Percentiles rank a stretch among this genome's conserved stretches.
These are phyloP conservation scores for Luperina testacea DNA, from an alignment of 2,888 invertebrate genomes.

Conservation along the genomic window DNA sequence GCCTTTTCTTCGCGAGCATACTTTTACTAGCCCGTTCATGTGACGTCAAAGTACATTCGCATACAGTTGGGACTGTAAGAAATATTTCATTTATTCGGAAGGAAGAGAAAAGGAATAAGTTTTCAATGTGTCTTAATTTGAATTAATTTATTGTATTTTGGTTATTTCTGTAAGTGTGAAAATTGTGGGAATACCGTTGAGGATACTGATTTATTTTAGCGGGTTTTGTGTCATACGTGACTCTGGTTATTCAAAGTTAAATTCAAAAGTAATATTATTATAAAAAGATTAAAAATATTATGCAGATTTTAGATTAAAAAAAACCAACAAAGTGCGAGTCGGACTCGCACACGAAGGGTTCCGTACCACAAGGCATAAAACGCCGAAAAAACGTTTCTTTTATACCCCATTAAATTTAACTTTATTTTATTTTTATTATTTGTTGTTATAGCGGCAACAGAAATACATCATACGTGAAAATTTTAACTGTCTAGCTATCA, in stretches of 20 bases:
- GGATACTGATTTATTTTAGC: not conserved
- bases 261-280: not conserved
- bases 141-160: conserved; percentile 36
- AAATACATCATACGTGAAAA: no score
- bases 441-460: no score
- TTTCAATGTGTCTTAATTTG: conserved; percentile 37
- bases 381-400: no score
- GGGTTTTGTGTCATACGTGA: not conserved
- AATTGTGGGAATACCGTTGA: not conserved
- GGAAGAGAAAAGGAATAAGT: conserved; percentile 32
- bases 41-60: conserved; percentile 48
- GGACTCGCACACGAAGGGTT: no score
- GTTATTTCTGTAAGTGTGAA: not conserved
- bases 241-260: not conserved
- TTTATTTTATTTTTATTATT: no score
- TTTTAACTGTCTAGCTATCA: no score
- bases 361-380: no score
- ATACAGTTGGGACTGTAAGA: conserved; percentile 23
- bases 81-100: conserved; percentile 51
- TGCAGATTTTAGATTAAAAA: no score
- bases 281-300: not conserved
- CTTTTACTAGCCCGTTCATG: conserved; percentile 33
- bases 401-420: no score
- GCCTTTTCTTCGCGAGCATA: conserved; percentile 37
- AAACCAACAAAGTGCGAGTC: no score